Conservation (phyloP, 2,888 invertebrate species). For the Cryptocephalus moraei region DNA sequence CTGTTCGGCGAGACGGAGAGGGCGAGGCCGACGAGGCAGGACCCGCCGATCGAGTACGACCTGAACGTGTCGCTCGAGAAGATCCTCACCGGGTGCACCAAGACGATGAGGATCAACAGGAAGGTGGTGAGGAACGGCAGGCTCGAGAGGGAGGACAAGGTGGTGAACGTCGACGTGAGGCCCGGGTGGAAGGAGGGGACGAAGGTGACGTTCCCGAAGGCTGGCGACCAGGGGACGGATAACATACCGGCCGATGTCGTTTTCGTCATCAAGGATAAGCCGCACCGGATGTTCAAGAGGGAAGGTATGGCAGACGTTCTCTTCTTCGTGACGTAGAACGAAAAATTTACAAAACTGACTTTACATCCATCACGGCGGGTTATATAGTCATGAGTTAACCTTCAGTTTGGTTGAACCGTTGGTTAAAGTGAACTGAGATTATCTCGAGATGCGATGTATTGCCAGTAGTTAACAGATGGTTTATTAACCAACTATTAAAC, state of each 20-base stretch:
- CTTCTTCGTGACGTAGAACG: too few species aligned
- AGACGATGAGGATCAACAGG: conserved; percentile 95
- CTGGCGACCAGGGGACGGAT: conserved; percentile 84
- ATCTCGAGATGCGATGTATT: too few species aligned
- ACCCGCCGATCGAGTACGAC: conserved; percentile 82
- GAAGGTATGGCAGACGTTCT: conserved; percentile 48
- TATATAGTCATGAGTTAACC: too few species aligned
- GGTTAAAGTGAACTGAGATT: too few species aligned
- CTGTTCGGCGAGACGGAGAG: not conserved
- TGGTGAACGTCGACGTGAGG: conserved; percentile 81
- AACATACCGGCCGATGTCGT: conserved; percentile 91
- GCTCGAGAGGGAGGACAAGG: conserved; percentile 78
- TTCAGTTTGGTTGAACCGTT: too few species aligned
- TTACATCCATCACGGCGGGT: too few species aligned
- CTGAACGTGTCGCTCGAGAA: conserved; percentile 85
- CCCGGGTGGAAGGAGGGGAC: conserved; percentile 97
- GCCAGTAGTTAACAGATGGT: too few species aligned
- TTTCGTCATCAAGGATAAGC: conserved; percentile 88
- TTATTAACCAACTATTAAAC: too few species aligned
- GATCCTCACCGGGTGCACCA: conserved; percentile 69
- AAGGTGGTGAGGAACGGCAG: conserved; percentile 73
- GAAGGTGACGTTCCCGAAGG: conserved; percentile 87
- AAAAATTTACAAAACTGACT: too few species aligned
- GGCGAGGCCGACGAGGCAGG: conserved; percentile 49
- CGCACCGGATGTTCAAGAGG: conserved; percentile 73